Evolutionary conservation across 2,797 vertebrate species (phyloP).

Genomic region (Hyperoplus lanceolatus): DNA sequence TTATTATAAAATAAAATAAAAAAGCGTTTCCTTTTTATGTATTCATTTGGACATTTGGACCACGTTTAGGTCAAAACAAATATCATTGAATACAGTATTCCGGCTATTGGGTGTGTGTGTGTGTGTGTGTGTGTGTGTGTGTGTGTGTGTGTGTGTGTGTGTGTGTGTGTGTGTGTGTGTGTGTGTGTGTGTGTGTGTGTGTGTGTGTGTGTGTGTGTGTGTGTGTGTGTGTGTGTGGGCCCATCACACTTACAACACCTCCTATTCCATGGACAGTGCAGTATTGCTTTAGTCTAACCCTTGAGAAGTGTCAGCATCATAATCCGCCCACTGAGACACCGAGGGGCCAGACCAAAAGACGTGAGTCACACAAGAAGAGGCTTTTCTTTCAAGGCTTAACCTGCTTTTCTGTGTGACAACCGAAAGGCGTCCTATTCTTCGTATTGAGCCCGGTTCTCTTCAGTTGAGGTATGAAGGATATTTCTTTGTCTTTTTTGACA

Average conservation of each 20-base stretch:
- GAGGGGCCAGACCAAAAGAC: slow-evolving; percentile 11
- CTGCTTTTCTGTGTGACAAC: slow-evolving; percentile 1
- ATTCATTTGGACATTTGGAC: neutral
- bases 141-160: too few relatives aligned
- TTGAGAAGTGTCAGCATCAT: slow-evolving; percentile 30
- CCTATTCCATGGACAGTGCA: slow-evolving; percentile 10
- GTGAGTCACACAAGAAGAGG: slow-evolving; percentile 19
- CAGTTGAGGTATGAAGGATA: neutral
- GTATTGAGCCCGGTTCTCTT: neutral
- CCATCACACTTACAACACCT: slow-evolving; percentile 17
- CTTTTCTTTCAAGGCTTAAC: slow-evolving; percentile 20
- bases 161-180: too few relatives aligned
- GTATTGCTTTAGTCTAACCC: slow-evolving; percentile 26
- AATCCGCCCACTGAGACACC: slow-evolving; percentile 26
- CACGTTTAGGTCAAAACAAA: neutral
- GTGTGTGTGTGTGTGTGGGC: neutral
- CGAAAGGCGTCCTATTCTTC: neutral
- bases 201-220: too few relatives aligned
- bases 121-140: too few relatives aligned
- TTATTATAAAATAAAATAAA: neutral
- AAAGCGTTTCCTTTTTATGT: neutral
- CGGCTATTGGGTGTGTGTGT: neutral
- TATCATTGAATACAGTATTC: neutral
- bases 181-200: too few relatives aligned
- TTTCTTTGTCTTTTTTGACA: neutral